phyloP scores from a whole-genome alignment of 1,140 invertebrate genomes.

The Drosophila orosa region DNA sequence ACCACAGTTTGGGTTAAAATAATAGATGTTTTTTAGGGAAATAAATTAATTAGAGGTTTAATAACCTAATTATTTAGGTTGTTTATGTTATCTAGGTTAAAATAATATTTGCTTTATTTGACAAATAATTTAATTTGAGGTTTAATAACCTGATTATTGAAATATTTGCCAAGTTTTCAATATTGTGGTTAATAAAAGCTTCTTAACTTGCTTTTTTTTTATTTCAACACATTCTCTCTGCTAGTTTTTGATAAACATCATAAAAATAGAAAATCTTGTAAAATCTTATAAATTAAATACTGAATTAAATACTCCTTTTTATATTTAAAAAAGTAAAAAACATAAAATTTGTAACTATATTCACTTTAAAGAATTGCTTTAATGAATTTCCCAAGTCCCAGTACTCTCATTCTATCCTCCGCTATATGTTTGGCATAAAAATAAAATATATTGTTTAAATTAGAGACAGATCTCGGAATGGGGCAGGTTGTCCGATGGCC shows the following conservation, averaged over 20 bases:
- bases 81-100: too few species aligned
- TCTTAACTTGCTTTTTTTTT: too few species aligned
- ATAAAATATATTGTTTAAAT: slow-evolving; percentile 54
- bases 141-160: neutral
- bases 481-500: slow-evolving; percentile 3
- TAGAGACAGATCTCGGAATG: slow-evolving; percentile 27
- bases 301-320: too few species aligned
- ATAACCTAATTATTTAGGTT: neutral
- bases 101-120: slow-evolving; percentile 1
- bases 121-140: neutral
- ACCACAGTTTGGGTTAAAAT: slow-evolving; percentile 4
- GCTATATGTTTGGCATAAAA: slow-evolving; percentile 28
- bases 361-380: neutral
- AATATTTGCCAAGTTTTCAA: neutral
- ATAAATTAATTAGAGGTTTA: neutral
- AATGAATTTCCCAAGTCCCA: neutral
- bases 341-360: neutral
- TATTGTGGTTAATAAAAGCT: neutral
- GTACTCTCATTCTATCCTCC: neutral
- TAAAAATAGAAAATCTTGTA: too few species aligned
- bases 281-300: too few species aligned
- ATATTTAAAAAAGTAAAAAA: too few species aligned
- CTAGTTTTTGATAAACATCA: neutral
- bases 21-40: slow-evolving; percentile 1
- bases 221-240: neutral